phyloP scores from a whole-genome alignment of 2,113 vertebrate genomes.

The Pachycephala philippinensis region DNA sequence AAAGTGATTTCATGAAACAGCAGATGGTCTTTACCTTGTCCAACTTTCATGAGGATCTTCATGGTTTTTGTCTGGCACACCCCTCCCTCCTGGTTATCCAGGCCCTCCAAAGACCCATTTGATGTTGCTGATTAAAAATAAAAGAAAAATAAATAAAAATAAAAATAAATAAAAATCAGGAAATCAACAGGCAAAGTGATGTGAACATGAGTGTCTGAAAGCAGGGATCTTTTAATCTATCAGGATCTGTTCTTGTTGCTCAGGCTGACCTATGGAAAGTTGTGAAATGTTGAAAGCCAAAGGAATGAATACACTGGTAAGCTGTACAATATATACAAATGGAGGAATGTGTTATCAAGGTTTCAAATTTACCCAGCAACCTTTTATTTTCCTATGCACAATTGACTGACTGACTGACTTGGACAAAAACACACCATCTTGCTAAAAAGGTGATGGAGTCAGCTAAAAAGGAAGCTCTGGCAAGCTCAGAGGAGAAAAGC shows the following conservation, averaged over 20 bases:
- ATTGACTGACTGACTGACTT: not conserved
- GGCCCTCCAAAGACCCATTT: conserved; percentile 96
- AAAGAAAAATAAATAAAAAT: conserved; percentile 72
- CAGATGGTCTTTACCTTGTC: conserved; percentile 89
- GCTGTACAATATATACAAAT: conserved; percentile 28
- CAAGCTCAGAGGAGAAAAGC: conserved; percentile 20
- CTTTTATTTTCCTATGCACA: conserved; percentile 4
- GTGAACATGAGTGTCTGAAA: conserved; percentile 75
- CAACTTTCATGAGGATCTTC: conserved; percentile 99
- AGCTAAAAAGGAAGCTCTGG: conserved; percentile 38
- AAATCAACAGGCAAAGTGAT: conserved; percentile 76
- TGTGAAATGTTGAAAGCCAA: conserved; percentile 70
- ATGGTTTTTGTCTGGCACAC: conserved; percentile 98
- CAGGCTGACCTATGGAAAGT: conserved; percentile 43
- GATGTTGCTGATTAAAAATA: conserved; percentile 91
- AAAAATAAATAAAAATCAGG: conserved; percentile 71
- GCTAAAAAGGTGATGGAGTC: conserved; percentile 20
- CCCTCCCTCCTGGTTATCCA: conserved; percentile 98
- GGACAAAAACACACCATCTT: conserved; percentile 26
- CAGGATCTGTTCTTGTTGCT: conserved; percentile 55
- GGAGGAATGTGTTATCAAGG: conserved; percentile 27
- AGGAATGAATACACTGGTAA: conserved; percentile 55
- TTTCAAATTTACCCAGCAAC: conserved; percentile 32
- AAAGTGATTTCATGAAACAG: conserved; percentile 61
- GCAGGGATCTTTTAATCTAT: conserved; percentile 47